phyloP scores from a whole-genome alignment of 2,797 vertebrate genomes.

The Anabacerthia variegaticeps region DNA sequence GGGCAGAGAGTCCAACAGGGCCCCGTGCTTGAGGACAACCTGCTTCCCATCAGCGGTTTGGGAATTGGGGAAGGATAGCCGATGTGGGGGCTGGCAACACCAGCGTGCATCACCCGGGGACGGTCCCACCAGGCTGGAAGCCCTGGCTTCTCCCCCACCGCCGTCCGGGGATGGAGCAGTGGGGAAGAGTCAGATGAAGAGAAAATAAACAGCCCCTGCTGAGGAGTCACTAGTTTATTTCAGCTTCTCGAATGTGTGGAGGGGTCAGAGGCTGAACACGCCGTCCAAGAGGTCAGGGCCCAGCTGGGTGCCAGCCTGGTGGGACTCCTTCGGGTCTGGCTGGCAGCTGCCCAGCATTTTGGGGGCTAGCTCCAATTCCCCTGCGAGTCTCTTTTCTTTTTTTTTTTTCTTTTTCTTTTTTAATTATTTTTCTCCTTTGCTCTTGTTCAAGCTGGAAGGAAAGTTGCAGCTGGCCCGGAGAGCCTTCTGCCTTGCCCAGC shows the following conservation, averaged over 20 bases:
- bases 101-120: not conserved
- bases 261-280: not conserved
- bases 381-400: not conserved
- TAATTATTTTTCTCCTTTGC: not conserved
- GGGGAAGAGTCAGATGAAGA: not conserved
- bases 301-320: not conserved
- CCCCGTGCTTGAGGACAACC: not conserved
- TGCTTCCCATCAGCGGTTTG: not conserved
- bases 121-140: not conserved
- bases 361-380: not conserved
- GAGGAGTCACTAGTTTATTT: not conserved
- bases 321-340: not conserved
- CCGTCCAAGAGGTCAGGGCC: not conserved
- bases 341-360: not conserved
- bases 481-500: not conserved
- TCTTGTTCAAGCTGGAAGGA: not conserved
- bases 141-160: fast-evolving
- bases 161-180: fast-evolving
- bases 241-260: not conserved
- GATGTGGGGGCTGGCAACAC: not conserved
- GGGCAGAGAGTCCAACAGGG: not conserved
- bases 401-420: too few species aligned
- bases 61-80: not conserved
- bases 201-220: not conserved
- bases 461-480: not conserved